Base-by-base conservation (phyloP, 1,140 invertebrate species). In the Conopomorpha cramerella region DNA sequence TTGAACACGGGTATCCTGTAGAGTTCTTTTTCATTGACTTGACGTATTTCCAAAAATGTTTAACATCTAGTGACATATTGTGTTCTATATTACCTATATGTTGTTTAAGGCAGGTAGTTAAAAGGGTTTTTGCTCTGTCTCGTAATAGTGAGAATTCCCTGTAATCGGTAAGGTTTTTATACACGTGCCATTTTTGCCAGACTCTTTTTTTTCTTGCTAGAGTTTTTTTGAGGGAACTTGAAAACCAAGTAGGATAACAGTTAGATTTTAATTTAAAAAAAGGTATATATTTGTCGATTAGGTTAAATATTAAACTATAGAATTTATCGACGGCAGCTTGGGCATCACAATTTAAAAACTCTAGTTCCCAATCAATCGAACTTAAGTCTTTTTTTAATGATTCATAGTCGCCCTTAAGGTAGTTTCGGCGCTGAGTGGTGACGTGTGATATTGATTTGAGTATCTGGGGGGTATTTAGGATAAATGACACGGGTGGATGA, bases 231-330 rank as follows among this genome's bases (percentile, higher is more conserved):
- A 37, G 10, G 7, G 28, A 27, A 8, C 7, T 13, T 23, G 36
- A 37, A 15, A 37, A 37, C 36, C 36, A 37, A 13, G 3, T 15
- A 1, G 36, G 36, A 11, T 23, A 37, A 2, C n/a, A 13, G 7
- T 12, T 2, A 2, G 3, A 8, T 16, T 30, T 30, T 14, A 1
- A 23, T 23, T 11, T 15, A 19, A 25, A 16, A 13, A 25, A 10
- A 12, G 30, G 36, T 25, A 38, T 14, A 17, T 26, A 10, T n/a
- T 23, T 15, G 1, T 32, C 13, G 25, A 38, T 38, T 23, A 38
- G 13, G 14, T 6, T 3, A 4, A 13, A 37, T 12, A 8, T 17
- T 23, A 8, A 8, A 6, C 7, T 36, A 31, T 3, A 1, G n/a
- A 16, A 14, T 31, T 31, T 8, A 12, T 10, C 2, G 30, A 11